Evolutionary conservation across 1,140 invertebrate genomes (phyloP).

Genomic region (Calephelis nemesis): DNA sequence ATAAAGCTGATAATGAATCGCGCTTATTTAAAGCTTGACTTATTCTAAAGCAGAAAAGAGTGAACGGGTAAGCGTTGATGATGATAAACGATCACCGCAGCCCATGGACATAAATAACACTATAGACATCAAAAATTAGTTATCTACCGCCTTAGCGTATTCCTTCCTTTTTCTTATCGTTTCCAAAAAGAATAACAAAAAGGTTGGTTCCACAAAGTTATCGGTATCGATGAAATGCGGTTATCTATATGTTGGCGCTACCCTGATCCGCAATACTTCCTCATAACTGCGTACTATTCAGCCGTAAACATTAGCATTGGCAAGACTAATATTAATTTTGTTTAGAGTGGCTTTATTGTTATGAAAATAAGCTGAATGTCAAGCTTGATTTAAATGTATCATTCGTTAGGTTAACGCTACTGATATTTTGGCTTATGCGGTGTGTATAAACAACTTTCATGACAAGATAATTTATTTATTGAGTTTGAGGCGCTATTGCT

Average conservation of each 20-base stretch:
- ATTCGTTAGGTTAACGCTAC: constrained; percentile 23
- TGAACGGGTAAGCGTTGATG: too few relatives aligned
- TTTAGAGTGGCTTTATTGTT: constrained; percentile 29
- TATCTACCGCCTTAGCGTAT: too few relatives aligned
- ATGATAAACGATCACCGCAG: too few relatives aligned
- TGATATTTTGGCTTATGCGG: constrained; percentile 26
- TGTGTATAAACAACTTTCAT: constrained; percentile 33
- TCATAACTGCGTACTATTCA: constrained; percentile 19
- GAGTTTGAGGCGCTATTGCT: neutral
- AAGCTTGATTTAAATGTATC: constrained; percentile 32
- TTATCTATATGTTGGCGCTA: neutral
- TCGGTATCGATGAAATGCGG: neutral
- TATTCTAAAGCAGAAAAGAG: too few relatives aligned
- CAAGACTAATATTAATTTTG: constrained; percentile 29
- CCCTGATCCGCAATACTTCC: constrained; percentile 20
- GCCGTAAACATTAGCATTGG: constrained; percentile 21
- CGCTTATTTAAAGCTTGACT: too few relatives aligned
- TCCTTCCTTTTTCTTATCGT: too few relatives aligned
- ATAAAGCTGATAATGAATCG: too few relatives aligned
- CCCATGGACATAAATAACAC: too few relatives aligned
- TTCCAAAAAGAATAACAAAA: too few relatives aligned
- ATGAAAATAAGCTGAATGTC: constrained; percentile 34
- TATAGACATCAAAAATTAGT: too few relatives aligned
- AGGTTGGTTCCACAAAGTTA: too few relatives aligned
- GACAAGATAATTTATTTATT: constrained; percentile 3